Conservation (phyloP, 1,140 invertebrate genomes). For the Solenopsis fugax region DNA sequence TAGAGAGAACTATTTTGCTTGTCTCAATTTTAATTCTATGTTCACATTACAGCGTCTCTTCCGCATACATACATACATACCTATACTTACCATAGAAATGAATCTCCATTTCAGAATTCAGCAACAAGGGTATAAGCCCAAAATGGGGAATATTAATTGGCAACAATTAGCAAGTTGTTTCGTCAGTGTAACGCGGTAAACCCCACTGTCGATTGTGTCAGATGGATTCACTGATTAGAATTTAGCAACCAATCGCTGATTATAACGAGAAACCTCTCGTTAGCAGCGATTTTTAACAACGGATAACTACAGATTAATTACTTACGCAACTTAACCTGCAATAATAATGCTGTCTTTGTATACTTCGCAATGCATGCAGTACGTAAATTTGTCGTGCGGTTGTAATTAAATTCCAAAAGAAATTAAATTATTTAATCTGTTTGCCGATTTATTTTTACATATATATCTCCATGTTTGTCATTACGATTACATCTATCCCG, state of each 20-base stretch:
- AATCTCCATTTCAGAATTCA: constrained; percentile 14
- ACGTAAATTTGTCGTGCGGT: not conserved
- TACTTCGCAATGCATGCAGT: not conserved
- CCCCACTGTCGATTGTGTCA: constrained; percentile 19
- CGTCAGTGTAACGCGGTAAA: constrained; percentile 23
- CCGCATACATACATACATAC: not conserved
- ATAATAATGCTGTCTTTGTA: constrained; percentile 29
- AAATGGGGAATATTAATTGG: constrained; percentile 51
- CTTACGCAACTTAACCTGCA: constrained; percentile 9
- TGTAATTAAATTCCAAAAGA: not conserved
- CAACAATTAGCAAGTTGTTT: constrained; percentile 48
- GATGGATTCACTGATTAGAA: constrained; percentile 40
- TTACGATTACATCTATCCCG: not conserved
- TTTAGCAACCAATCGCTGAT: constrained; percentile 28
- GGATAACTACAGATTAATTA: constrained; percentile 34
- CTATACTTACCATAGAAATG: not conserved
- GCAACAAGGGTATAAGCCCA: not conserved
- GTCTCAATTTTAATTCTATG: not conserved
- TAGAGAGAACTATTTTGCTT: not conserved
- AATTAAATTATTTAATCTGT: constrained; percentile 34
- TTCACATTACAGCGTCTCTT: not conserved
- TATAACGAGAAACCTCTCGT: constrained; percentile 11
- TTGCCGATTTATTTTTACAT: constrained; percentile 19
- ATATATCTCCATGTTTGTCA: not conserved
- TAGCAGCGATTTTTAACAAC: constrained; percentile 20